Conservation (phyloP, 2,113 vertebrate species). For the Zingel zingel region DNA sequence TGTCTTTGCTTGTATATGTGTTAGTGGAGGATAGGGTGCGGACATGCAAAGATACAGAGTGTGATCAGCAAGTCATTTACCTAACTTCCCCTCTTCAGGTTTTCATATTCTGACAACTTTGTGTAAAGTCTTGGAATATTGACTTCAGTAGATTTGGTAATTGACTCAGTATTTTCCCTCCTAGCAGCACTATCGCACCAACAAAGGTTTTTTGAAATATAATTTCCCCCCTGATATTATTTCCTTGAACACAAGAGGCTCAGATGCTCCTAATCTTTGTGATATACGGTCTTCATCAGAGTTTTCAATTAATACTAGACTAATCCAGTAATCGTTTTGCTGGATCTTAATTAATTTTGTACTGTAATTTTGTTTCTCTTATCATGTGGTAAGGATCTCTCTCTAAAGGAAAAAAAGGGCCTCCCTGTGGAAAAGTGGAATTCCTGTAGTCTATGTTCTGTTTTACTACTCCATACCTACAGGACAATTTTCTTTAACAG, state of each 20-base stretch:
- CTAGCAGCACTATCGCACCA: background rate
- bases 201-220: slow-evolving; percentile 19
- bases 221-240: slow-evolving; percentile 40
- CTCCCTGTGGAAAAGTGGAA: slow-evolving; percentile 51
- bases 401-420: slow-evolving; percentile 41
- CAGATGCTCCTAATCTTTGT: slow-evolving; percentile 59
- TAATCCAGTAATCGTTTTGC: slow-evolving; percentile 77
- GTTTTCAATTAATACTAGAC: slow-evolving; percentile 74
- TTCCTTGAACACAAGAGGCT: slow-evolving; percentile 48
- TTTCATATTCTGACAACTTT: slow-evolving; percentile 33
- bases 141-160: slow-evolving; percentile 13
- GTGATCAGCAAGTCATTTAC: slow-evolving; percentile 15
- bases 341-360: slow-evolving; percentile 82
- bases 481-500: background rate
- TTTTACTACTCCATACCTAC: slow-evolving; percentile 10
- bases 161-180: slow-evolving; percentile 24
- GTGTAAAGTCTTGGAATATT: background rate
- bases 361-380: slow-evolving; percentile 70
- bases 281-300: slow-evolving; percentile 69
- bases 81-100: background rate
- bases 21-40: background rate
- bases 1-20: background rate
- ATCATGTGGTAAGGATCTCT: slow-evolving; percentile 64
- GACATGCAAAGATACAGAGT: slow-evolving; percentile 23
- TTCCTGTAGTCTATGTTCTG: slow-evolving; percentile 21